phyloP scores from a whole-genome alignment of 2,797 vertebrate genomes.

The Trematomus bernacchii region DNA sequence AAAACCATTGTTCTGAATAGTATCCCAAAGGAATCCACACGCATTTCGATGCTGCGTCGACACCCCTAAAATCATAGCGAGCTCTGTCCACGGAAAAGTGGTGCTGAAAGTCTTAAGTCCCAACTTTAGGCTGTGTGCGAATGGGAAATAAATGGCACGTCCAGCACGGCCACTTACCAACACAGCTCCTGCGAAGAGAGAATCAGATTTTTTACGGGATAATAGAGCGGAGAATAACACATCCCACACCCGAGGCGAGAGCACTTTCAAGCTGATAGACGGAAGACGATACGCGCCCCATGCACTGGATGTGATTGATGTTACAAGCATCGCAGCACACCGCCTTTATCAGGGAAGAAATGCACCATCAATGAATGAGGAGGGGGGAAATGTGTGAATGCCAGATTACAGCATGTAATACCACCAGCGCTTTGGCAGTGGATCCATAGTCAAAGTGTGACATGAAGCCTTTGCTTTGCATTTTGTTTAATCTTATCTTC shows the following conservation, averaged over 20 bases:
- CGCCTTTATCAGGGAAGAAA: slow-evolving; percentile 66
- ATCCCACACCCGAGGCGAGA: slow-evolving; percentile 76
- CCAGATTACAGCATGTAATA: slow-evolving; percentile 56
- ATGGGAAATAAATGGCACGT: slow-evolving; percentile 33
- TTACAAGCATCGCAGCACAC: slow-evolving; percentile 71
- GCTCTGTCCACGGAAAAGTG: slow-evolving; percentile 82
- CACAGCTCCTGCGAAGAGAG: slow-evolving; percentile 21
- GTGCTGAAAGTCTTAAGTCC: slow-evolving; percentile 80
- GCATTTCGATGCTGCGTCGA: slow-evolving; percentile 64
- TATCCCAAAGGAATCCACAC: slow-evolving; percentile 76
- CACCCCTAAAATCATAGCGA: slow-evolving; percentile 41
- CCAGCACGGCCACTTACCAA: slow-evolving; percentile 27
- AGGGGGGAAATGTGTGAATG: slow-evolving; percentile 41
- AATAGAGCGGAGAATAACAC: slow-evolving; percentile 56
- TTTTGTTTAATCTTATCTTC: slow-evolving; percentile 40
- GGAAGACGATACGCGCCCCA: slow-evolving; percentile 66
- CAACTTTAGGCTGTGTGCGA: slow-evolving; percentile 75
- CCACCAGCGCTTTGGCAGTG: slow-evolving; percentile 27
- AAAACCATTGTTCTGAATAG: slow-evolving; percentile 57
- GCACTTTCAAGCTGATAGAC: slow-evolving; percentile 76
- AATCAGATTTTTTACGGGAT: slow-evolving; percentile 56
- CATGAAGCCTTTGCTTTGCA: slow-evolving; percentile 23
- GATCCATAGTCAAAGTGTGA: slow-evolving; percentile 32
- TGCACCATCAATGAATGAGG: slow-evolving; percentile 57
- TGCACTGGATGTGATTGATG: slow-evolving; percentile 78